Percentiles rank a stretch among this genome's conserved stretches.
phyloP scores from a whole-genome alignment of 2,888 invertebrate genomes.

The Plebejus anna region DNA sequence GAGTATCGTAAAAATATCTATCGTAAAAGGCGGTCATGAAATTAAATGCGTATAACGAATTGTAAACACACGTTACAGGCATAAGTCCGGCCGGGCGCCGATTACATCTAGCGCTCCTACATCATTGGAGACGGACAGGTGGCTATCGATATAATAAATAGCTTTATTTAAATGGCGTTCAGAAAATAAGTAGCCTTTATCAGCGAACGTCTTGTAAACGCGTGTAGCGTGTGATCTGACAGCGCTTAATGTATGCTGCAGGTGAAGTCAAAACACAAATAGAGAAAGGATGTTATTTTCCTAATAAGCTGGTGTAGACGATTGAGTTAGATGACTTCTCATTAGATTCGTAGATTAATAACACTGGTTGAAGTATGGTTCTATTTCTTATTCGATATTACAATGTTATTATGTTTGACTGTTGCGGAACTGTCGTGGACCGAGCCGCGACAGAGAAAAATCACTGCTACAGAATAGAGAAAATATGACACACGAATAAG shows the following conservation, averaged over 20 bases:
- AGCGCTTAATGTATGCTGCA: constrained; percentile 21
- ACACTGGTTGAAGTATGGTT: not conserved
- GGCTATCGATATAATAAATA: constrained; percentile 32
- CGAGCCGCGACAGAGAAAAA: no score
- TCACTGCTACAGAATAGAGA: no score
- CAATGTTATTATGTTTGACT: no score
- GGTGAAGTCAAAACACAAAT: constrained; percentile 13
- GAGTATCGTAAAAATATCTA: not conserved
- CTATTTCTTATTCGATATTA: no score
- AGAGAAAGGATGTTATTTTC: constrained; percentile 3
- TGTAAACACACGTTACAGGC: constrained; percentile 9
- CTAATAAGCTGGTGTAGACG: not conserved
- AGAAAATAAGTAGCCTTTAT: constrained; percentile 30
- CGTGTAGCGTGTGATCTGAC: constrained; percentile 29
- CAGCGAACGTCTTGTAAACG: constrained; percentile 29
- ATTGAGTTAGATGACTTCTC: not conserved
- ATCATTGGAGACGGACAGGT: constrained; percentile 31
- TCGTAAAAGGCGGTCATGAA: not conserved
- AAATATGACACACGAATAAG: no score
- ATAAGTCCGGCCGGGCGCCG: constrained; percentile 20
- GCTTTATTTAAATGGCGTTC: constrained; percentile 30
- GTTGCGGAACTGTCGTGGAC: no score
- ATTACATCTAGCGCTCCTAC: constrained; percentile 30
- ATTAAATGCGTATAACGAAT: constrained; percentile 12
- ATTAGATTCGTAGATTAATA: not conserved